phyloP scores from a whole-genome alignment of 1,140 invertebrate species.

The Piezodorus guildinii region DNA sequence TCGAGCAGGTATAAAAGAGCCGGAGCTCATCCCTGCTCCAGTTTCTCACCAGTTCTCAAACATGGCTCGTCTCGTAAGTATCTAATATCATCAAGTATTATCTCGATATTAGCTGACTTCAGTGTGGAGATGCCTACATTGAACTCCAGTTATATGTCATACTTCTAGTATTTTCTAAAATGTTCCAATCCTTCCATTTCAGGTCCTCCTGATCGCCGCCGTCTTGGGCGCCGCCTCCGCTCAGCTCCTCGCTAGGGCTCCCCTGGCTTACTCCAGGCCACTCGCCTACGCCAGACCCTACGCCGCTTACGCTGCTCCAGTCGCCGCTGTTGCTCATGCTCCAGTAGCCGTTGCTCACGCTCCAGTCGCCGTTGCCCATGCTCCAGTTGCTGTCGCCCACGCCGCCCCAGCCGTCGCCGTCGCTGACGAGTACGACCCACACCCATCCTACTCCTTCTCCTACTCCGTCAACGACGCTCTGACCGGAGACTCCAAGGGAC shows the following conservation, averaged over 20 bases:
- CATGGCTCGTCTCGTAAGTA: not conserved
- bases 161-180: no score
- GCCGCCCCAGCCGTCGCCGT: not conserved
- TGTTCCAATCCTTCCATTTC: no score
- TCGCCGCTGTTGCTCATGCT: not conserved
- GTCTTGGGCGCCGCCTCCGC: not conserved
- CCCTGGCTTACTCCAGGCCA: not conserved
- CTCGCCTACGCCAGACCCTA: not conserved
- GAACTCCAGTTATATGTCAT: no score
- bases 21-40: not conserved
- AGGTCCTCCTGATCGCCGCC: not conserved
- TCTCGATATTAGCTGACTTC: no score
- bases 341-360: conserved; percentile 3
- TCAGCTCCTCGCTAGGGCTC: not conserved
- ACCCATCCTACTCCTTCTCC: conserved; percentile 31
- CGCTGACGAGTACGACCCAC: conserved; percentile 16
- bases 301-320: not conserved
- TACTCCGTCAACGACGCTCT: conserved; percentile 32
- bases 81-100: no score
- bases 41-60: not conserved
- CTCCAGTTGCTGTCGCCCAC: not conserved
- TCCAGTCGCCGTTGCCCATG: not conserved
- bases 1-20: not conserved
- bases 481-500: conserved; percentile 23
- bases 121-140: no score